Conservation (phyloP, 2,888 invertebrate species). For the Gonocerus acuteangulatus region DNA sequence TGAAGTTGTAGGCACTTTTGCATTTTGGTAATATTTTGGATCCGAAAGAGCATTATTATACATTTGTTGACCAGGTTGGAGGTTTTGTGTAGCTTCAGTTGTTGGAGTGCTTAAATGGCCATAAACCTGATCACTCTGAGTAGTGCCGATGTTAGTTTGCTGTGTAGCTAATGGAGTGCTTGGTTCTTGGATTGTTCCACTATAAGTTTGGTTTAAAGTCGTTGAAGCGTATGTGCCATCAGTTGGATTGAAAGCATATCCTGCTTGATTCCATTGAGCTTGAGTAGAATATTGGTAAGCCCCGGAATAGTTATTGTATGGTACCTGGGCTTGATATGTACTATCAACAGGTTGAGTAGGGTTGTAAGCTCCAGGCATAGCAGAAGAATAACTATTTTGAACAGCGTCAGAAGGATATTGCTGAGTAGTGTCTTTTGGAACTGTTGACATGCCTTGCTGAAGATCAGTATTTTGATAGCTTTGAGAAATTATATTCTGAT, state of each 20-base stretch:
- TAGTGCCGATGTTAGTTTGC: neutral
- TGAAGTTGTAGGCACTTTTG: neutral
- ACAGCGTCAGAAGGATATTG: neutral
- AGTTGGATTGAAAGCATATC: conserved; percentile 10
- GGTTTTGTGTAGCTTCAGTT: neutral
- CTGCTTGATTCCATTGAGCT: neutral
- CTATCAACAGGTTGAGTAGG: neutral
- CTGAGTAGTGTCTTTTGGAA: neutral
- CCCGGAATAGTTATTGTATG: neutral
- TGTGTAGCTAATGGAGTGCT: neutral
- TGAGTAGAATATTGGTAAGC: conserved; percentile 4
- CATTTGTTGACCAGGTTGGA: neutral
- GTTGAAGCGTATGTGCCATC: neutral
- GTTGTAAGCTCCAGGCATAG: neutral
- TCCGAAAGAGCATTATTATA: neutral
- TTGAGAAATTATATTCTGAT: conserved; percentile 3
- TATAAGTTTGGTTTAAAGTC: neutral
- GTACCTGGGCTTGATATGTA: neutral
- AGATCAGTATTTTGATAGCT: neutral
- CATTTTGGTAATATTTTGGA: neutral
- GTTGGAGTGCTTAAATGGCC: neutral
- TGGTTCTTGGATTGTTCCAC: neutral
- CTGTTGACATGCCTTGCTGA: neutral
- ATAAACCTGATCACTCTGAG: neutral
- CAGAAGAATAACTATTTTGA: conserved; percentile 3